A percentile compares a stretch with the other conserved stretches of the same genome.
phyloP scores from a whole-genome alignment of 2,797 vertebrate species.

The Sebastes aleutianus region DNA sequence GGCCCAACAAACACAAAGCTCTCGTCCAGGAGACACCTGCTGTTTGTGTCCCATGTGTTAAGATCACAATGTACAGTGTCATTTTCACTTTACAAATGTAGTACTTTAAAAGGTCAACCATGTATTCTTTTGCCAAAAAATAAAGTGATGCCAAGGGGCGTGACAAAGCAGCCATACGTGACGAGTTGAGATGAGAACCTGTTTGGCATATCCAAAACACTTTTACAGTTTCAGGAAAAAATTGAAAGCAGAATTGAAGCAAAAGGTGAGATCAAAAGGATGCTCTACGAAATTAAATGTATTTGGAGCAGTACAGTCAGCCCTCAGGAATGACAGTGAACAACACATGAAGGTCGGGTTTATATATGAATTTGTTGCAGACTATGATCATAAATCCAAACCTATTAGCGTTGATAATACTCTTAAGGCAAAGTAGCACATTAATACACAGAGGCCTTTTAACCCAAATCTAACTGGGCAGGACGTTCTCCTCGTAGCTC shows the following conservation, averaged over 20 bases:
- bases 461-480: constrained; percentile 5
- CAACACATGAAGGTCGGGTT: neutral
- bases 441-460: constrained; percentile 7
- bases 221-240: neutral
- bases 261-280: neutral
- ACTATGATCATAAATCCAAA: constrained; percentile 9
- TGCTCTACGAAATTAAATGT: neutral
- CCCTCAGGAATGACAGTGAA: neutral
- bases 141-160: too few relatives aligned
- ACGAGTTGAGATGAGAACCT: too few relatives aligned
- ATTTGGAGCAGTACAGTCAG: neutral
- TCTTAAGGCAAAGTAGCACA: constrained; percentile 10
- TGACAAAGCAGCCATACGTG: too few relatives aligned
- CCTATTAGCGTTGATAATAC: neutral
- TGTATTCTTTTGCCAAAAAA: too few relatives aligned
- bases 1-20: too few relatives aligned
- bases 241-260: neutral
- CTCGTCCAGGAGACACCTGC: too few relatives aligned
- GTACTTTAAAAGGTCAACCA: too few relatives aligned
- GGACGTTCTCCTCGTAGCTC: neutral
- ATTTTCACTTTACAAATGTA: too few relatives aligned
- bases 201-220: neutral
- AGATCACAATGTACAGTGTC: too few relatives aligned
- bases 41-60: too few relatives aligned
- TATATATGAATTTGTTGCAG: neutral